These are phyloP conservation scores for Drosophila repletoides DNA, from an alignment of 1,140 invertebrate genomes.

Conservation along the genomic window DNA sequence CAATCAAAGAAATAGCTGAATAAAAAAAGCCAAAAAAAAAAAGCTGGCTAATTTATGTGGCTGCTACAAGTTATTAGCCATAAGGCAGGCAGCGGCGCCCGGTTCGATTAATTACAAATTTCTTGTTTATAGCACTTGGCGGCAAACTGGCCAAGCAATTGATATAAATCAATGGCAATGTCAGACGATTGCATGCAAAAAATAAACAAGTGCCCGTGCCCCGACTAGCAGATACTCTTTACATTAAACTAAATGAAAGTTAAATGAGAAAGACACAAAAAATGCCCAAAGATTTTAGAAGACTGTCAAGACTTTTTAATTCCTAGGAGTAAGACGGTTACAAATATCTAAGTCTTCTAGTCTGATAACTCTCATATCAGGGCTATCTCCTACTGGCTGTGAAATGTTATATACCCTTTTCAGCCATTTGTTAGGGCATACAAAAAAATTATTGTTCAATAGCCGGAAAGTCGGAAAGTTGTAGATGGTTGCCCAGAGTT, in stretches of 20 bases:
- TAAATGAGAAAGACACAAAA: too few relatives aligned
- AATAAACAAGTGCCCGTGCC: too few relatives aligned
- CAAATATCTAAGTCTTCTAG: too few relatives aligned
- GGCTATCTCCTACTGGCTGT: too few relatives aligned
- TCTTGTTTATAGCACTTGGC: constrained; percentile 44
- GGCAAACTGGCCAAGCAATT: constrained; percentile 26
- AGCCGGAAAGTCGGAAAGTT: constrained; percentile 13
- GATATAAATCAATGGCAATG: constrained; percentile 76
- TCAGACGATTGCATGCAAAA: constrained; percentile 20
- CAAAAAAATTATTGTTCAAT: constrained; percentile 17
- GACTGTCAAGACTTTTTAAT: too few relatives aligned
- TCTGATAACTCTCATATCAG: too few relatives aligned
- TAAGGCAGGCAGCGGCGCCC: constrained; percentile 13
- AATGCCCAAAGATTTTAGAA: too few relatives aligned
- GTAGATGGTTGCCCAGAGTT: constrained; percentile 53
- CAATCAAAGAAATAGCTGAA: constrained; percentile 30
- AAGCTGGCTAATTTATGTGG: constrained; percentile 16
- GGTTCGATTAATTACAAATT: constrained; percentile 48
- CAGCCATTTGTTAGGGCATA: neutral
- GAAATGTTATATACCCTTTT: neutral
- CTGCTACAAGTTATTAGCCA: constrained; percentile 46
- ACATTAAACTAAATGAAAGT: too few relatives aligned
- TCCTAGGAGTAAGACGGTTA: too few relatives aligned
- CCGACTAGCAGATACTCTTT: too few relatives aligned
- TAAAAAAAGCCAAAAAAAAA: neutral